A percentile compares a stretch with the other conserved stretches of the same genome.
Evolutionary conservation across 2,888 invertebrate species (phyloP).

Genomic region (Alviniconcha strummeri): DNA sequence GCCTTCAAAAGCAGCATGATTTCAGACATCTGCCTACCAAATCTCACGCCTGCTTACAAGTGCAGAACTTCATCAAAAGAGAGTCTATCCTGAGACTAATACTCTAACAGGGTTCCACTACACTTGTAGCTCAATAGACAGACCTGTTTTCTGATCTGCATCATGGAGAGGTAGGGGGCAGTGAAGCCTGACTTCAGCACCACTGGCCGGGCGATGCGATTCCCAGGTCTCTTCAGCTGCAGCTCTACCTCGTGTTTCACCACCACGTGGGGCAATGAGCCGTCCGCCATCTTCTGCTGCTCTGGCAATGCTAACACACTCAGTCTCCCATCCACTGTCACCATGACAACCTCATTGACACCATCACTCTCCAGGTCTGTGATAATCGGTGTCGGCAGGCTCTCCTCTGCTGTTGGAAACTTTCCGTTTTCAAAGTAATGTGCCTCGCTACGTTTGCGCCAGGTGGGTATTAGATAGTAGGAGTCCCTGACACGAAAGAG

Average conservation of each 20-base stretch:
- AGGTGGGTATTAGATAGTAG: constrained; percentile 64
- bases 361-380: constrained; percentile 70
- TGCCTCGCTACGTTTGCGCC: constrained; percentile 63
- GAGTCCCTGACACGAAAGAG: constrained; percentile 64
- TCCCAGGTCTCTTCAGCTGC: constrained; percentile 32
- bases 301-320: constrained; percentile 60
- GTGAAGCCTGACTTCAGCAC: constrained; percentile 67
- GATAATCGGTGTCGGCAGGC: constrained; percentile 63
- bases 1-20: too few relatives aligned
- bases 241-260: constrained; percentile 58
- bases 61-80: too few relatives aligned
- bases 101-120: too few relatives aligned
- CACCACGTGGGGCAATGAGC: constrained; percentile 64
- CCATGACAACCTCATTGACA: constrained; percentile 66
- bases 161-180: constrained; percentile 58
- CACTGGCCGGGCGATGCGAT: constrained; percentile 51
- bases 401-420: constrained; percentile 56
- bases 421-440: constrained; percentile 58
- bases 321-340: constrained; percentile 63
- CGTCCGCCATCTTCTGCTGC: constrained; percentile 46
- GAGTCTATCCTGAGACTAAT: too few relatives aligned
- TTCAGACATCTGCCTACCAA: too few relatives aligned
- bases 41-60: too few relatives aligned
- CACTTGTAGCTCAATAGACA: too few relatives aligned
- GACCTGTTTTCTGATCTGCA: constrained; percentile 67